Base-by-base conservation (phyloP, 2,797 vertebrate species). In the Taenioides sp. region DNA sequence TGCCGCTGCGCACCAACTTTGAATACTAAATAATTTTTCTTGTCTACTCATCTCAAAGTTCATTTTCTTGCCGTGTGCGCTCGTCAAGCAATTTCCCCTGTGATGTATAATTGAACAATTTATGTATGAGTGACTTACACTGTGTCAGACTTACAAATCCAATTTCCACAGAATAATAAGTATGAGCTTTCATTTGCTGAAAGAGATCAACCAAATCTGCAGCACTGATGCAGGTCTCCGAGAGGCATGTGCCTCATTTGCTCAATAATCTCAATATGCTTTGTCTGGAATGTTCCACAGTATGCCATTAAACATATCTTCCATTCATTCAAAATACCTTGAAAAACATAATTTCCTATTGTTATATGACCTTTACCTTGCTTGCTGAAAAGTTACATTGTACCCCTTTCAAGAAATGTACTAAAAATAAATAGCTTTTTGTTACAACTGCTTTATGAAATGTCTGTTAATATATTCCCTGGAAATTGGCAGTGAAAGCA, bases 1-100 rank as follows among this genome's bases (percentile, higher is more conserved):
- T 81, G 70, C 49, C 34, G 3, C 5, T 5, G 77, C 57, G 3
- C 11, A 80, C 64, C 72, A 43, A 81, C 76, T 74, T 77, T 76
- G 78, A 88, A 88, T 88, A 77, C 70, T 77, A 87, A 87, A 54
- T 80, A 49, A 40, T 66, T 73, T 77, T 82, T 80, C 72, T 81
- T 76, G 78, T 89, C 80, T 76, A 57, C 67, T 86, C 75, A 75
- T 85, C 76, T 77, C 1, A 3, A 16, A 28, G 43, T 81, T 81
- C 67, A 74, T 80, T 84, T 75, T 59, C 57, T 65, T 11, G 40
- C 31, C 47, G 62, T 58, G 60, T 7, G 27, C 34, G 68, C 70
- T 58, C 78, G 73, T 83, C 70, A 65, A 62, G 72, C 73, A 71
- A 78, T 83, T 81, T 80, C 70, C 47, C 72, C 76, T 2, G 14